Evolutionary conservation across 2,888 invertebrate genomes (phyloP), one percentile per base, ranked within the genome.

Genomic region (Pristionchus arcanus): DNA sequence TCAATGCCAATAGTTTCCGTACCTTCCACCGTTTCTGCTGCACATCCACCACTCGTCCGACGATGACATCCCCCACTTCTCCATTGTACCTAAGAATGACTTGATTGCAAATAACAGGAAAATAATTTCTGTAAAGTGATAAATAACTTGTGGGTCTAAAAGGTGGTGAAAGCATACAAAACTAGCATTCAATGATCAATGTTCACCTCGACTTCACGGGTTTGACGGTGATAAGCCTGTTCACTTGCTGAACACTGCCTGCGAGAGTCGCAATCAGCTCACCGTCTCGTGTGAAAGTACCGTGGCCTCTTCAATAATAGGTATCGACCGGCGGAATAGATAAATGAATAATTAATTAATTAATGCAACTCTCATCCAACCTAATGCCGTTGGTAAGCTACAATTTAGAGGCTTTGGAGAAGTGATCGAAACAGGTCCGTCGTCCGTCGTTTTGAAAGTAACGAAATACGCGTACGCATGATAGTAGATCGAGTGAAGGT

Each of bases 61-160:
- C 97, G 19, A 99, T 97, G 2, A 99, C 98, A 96, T 99, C 99
- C 0, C 99, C 99, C 89, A 99, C 97, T 96, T 98, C 98, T 16
- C 96, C 96, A 92, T 95, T 95, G 92, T 96, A 96, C 86, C 96
- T 96, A 91, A 25, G 28, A 42, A 42, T 77, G 3, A 15, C 0
- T 31, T 7, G 77, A 49, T 81, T 49, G 25, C 16, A 16, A 31
- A 19, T 21, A 49, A 49, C 42, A 49, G 42, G 42, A 31, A 34
- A 16, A 19, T 74, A 7, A 31, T 55, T 74, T 81, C 37, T 87
- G 19, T 16, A 25, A 7, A 21, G 15, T 59, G 3, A 15, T 59
- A 19, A 37, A 49, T 49, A 13, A 49, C 42, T 49, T 49, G 42
- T 49, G 42, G 42, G 9, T 49, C 42, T 49, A 7, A 49, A 49